phyloP scores from a whole-genome alignment of 2,888 invertebrate genomes.

The Rhopalosiphum nymphaeae region DNA sequence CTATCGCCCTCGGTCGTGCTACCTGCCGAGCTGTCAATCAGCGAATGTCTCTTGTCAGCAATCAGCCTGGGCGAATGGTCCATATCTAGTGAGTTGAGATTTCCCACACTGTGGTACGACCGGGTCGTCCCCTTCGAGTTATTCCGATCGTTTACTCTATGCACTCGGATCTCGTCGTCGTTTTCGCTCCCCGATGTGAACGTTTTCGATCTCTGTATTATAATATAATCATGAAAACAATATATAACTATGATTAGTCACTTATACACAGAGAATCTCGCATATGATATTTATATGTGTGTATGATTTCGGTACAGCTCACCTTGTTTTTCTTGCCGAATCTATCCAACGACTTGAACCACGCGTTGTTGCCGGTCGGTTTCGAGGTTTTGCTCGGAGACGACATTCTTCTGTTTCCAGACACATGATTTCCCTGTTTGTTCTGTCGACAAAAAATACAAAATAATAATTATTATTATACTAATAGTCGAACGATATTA shows the following conservation, averaged over 20 bases:
- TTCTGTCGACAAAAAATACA: neutral
- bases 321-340: constrained; percentile 74
- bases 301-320: neutral
- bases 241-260: neutral
- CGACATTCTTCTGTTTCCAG: constrained; percentile 36
- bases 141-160: constrained; percentile 42
- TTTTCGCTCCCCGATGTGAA: constrained; percentile 63
- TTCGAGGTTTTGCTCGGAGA: constrained; percentile 69
- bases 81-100: constrained; percentile 59
- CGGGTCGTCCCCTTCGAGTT: constrained; percentile 34
- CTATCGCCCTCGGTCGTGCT: constrained; percentile 82
- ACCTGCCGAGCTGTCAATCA: constrained; percentile 74
- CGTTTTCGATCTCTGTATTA: constrained; percentile 48
- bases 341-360: constrained; percentile 85
- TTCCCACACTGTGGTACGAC: constrained; percentile 58
- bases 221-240: neutral
- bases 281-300: neutral
- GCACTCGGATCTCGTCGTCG: constrained; percentile 60
- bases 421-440: constrained; percentile 34
- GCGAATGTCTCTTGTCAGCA: constrained; percentile 57
- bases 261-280: neutral
- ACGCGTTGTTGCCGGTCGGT: constrained; percentile 73
- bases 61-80: constrained; percentile 44
- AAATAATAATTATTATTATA: neutral
- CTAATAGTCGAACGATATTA: neutral